Base-by-base conservation (phyloP, 2,113 vertebrate genomes). In the Myxocyprinus asiaticus region DNA sequence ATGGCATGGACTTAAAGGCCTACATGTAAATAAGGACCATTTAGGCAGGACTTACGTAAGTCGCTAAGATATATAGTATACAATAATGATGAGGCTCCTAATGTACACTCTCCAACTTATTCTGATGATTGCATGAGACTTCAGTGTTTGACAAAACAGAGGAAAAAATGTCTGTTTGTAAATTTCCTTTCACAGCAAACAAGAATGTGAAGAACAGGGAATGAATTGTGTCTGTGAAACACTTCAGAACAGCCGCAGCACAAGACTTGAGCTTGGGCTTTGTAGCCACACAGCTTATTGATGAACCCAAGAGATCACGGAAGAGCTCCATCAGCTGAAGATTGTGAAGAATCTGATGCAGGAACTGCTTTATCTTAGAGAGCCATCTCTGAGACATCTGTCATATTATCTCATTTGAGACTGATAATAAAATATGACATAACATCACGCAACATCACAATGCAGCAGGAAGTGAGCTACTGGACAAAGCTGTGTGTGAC, bases 221-320 rank as follows among this genome's bases (percentile, higher is more conserved):
- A 0, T 74, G 93, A 8, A 11, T 93, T 14, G 88, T 93, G 44
- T 91, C 89, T 0, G 88, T 94, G 78, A 73, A 59, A 0, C 0
- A 84, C 0, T 95, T 93, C 75, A 50, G 7, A 17, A 86, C 76
- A 48, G 64, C 71, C 3, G 0, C n/a, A 0, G 4, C 0, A 0
- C 64, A 61, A 0, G 4, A 62, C 0, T 78, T 9, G 22, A 56
- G 15, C 15, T 7, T 44, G 2, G 56, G n/a, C 4, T 79, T 87
- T 12, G 79, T 83, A 0, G 82, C 87, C 72, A 83, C 66, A 0
- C 12, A 77, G 0, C 70, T 88, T 79, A 22, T 89, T 1, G 0
- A 7, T 4, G 77, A 80, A 3, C 12, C 47, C 8, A 3, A 5
- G 4, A 67, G 76, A 4, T 44, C n/a, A 6, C 74, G 74, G n/a